Conservation (phyloP, 64 coral and sea anemone species). For the Actinia tenebrosa region DNA sequence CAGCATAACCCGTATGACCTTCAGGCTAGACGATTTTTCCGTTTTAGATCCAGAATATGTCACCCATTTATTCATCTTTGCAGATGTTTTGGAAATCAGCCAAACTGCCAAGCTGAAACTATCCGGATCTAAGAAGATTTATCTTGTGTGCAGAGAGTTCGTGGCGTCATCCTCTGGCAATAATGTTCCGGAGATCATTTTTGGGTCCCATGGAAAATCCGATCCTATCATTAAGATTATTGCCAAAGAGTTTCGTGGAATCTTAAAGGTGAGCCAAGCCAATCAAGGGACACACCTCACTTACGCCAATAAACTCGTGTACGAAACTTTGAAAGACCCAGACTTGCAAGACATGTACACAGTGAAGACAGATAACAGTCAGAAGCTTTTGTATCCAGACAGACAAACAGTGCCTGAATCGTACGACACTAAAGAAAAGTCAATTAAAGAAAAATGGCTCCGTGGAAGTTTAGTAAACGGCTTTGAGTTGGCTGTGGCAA, state of each 20-base stretch:
- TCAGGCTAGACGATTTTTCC: slow-evolving; percentile 26
- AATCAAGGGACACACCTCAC: slow-evolving; percentile 32
- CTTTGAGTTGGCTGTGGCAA: slow-evolving; percentile 26
- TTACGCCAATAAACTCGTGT: slow-evolving; percentile 33
- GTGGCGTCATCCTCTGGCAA: slow-evolving; percentile 31
- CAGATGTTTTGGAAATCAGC: slow-evolving; percentile 38
- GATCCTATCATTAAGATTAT: slow-evolving; percentile 38
- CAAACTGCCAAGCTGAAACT: slow-evolving; percentile 22
- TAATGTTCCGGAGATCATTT: slow-evolving; percentile 34
- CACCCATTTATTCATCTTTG: slow-evolving; percentile 46
- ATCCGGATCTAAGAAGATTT: slow-evolving; percentile 33
- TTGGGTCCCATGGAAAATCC: slow-evolving; percentile 29
- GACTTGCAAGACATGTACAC: not conserved
- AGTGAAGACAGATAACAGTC: slow-evolving; percentile 28
- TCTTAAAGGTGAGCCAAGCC: slow-evolving; percentile 42
- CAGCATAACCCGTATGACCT: slow-evolving; percentile 40
- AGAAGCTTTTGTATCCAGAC: slow-evolving; percentile 27
- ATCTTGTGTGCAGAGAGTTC: slow-evolving; percentile 42
- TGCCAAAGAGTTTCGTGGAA: slow-evolving; percentile 36
- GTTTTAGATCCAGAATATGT: slow-evolving; percentile 43
- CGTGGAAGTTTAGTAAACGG: slow-evolving; percentile 22
- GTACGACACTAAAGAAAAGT: slow-evolving; percentile 1
- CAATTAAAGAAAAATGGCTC: slow-evolving; percentile 15
- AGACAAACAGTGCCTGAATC: slow-evolving; percentile 27
- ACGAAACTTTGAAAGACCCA: slow-evolving; percentile 25